Conservation (phyloP, 2,113 vertebrate species). For the human region GRCh38 chr6:101404001-101404500, state of each 20-base stretch:
- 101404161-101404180: slow-evolving; percentile 33
- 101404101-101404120: neutral
- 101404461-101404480: neutral
- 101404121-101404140: neutral
- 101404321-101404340: slow-evolving; percentile 21
- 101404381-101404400: slow-evolving; percentile 27
- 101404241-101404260: slow-evolving; percentile 52
- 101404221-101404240: slow-evolving; percentile 56
- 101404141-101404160: slow-evolving; percentile 29
- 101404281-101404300: neutral
- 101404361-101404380: neutral
- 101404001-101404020: slow-evolving; percentile 72
- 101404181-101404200: slow-evolving; percentile 45
- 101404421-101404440: slow-evolving; percentile 27
- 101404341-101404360: neutral
- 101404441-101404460: neutral
- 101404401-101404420: slow-evolving; percentile 32
- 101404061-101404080: neutral
- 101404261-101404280: slow-evolving; percentile 49
- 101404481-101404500: neutral
- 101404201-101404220: slow-evolving; percentile 47
- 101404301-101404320: slow-evolving; percentile 33
- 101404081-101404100: slow-evolving; percentile 32
- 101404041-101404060: neutral
- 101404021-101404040: slow-evolving; percentile 20